Evolutionary conservation across 2,113 vertebrate species (phyloP).

Genomic region (Phocoena phocoena): DNA sequence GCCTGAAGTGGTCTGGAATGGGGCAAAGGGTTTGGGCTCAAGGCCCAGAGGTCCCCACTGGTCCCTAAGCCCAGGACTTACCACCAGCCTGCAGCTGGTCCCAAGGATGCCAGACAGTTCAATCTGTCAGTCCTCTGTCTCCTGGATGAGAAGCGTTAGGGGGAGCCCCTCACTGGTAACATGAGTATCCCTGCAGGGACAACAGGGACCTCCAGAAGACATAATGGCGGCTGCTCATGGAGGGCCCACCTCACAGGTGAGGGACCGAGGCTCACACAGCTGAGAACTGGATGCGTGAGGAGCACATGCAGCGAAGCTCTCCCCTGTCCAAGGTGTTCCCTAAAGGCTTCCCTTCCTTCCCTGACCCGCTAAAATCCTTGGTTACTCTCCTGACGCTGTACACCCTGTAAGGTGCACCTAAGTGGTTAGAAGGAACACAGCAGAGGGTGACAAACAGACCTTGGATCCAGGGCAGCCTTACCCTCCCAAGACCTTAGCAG

Average conservation of each 20-base stretch:
- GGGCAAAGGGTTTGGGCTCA: neutral
- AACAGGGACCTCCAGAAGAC: neutral
- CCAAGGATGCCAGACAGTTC: neutral
- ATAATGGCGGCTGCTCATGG: neutral
- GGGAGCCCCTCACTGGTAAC: neutral
- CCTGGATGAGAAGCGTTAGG: neutral
- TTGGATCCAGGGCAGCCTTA: neutral
- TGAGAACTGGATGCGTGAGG: neutral
- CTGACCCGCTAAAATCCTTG: neutral
- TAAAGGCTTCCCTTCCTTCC: neutral
- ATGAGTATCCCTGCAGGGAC: neutral
- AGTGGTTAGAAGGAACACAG: neutral
- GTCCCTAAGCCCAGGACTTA: neutral
- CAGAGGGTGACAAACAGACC: neutral
- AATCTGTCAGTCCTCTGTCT: neutral
- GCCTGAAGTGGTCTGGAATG: neutral
- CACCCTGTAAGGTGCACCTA: neutral
- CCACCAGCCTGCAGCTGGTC: neutral
- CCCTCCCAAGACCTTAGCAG: neutral
- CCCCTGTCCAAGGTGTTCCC: neutral
- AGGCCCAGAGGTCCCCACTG: neutral
- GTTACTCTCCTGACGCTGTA: neutral
- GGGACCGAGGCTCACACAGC: neutral
- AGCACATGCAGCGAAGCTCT: rapidly evolving
- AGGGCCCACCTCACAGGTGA: neutral